Evolutionary conservation across 92 coral and sea anemone species (phyloP), one percentile per base, ranked within the genome.

Genomic region (Phymanthus crucifer): DNA sequence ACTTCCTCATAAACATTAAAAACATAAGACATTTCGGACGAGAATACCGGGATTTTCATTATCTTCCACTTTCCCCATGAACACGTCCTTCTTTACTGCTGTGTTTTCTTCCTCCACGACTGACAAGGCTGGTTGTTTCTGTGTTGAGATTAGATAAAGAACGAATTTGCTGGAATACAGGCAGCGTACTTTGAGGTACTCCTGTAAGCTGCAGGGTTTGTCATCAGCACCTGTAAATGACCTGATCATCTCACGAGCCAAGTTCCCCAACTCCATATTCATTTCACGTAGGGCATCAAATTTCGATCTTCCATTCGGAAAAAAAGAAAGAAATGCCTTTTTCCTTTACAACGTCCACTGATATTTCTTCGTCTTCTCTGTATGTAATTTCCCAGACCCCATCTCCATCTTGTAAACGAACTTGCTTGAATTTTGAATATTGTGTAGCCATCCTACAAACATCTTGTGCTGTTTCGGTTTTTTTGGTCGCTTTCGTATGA

Each of bases 361-460:
- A 73, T 48, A 83, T 54, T 33, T 87, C 78, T 23, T 83, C 84
- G 40, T 67, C 87, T 52, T 72, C 84, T 31, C 32, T 83, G 77
- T 87, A 78, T 37, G 29, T 67, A 45, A 87, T 70, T 21, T 78
- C 78, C 1, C 83, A 77, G 31, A 83, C 47, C 19, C 33, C 77
- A 23, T 87, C 91, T 33, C 85, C 87, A 66, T 86, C 87, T 31
- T 87, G 79, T 33, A 83, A 75, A 70, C 80, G 67, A 7, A 87
- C 84, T 78, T 87, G 87, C 34, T 83, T 88, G 74, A 29, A 87
- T 43, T 52, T 76, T 3, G 79, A 71, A 31, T 65, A 79, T 29
- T 85, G 85, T 83, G 91, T 38, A 87, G 69, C 91, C 87, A 87
- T 16, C 88, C 88, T 35, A 87, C 71, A 67, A 58, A 52, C 85